phyloP scores from a whole-genome alignment of 2,888 invertebrate genomes.

The Enoplolaimus lenunculus region DNA sequence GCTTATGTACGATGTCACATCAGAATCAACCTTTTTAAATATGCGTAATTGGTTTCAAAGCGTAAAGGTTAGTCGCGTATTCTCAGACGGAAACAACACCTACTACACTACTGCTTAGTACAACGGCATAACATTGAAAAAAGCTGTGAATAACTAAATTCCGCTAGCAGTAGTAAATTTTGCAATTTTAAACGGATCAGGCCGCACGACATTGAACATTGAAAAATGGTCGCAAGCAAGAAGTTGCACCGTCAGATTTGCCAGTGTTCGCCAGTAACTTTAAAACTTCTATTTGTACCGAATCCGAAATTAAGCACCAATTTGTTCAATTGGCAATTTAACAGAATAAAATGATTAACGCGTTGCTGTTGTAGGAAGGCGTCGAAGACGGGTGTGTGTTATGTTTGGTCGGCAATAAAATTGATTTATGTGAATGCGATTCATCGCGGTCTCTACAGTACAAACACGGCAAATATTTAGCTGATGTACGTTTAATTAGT shows the following conservation, averaged over 20 bases:
- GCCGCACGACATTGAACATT: too few species aligned
- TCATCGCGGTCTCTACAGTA: slow-evolving; percentile 39
- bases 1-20: slow-evolving; percentile 49
- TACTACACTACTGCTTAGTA: slow-evolving; percentile 1
- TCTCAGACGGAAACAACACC: background rate
- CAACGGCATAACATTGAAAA: background rate
- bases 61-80: slow-evolving; percentile 43
- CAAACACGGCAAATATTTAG: slow-evolving; percentile 44
- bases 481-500: slow-evolving; percentile 42
- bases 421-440: slow-evolving; percentile 45
- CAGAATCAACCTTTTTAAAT: slow-evolving; percentile 46
- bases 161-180: too few species aligned
- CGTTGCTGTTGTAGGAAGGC: slow-evolving; percentile 40
- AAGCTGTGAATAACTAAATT: background rate
- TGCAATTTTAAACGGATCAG: too few species aligned
- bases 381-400: slow-evolving; percentile 45
- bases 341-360: too few species aligned
- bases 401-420: slow-evolving; percentile 48
- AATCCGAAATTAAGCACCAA: too few species aligned
- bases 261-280: too few species aligned
- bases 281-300: too few species aligned
- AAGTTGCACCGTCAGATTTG: too few species aligned
- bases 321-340: too few species aligned
- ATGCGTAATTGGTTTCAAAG: slow-evolving; percentile 47
- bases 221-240: too few species aligned